Evolutionary conservation across 2,888 invertebrate genomes (phyloP).

Genomic region (Tolmerus cingulatus): DNA sequence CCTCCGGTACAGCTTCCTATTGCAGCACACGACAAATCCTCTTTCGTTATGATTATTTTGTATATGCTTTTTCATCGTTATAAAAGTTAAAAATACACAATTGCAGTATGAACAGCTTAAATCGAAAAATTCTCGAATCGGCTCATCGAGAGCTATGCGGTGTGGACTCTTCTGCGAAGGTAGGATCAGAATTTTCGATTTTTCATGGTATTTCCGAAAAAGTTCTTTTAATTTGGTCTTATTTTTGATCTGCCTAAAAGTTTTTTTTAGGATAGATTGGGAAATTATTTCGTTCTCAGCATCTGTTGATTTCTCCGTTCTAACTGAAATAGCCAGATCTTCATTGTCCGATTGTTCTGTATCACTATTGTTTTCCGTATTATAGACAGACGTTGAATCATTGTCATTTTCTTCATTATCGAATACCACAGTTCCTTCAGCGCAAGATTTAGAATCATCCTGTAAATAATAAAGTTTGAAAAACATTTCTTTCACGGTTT

Average conservation of each 20-base stretch:
- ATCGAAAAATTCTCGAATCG: slow-evolving; percentile 44
- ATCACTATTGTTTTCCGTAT: neutral
- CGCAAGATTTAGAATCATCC: neutral
- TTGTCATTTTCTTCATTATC: neutral
- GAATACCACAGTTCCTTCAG: neutral
- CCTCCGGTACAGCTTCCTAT: slow-evolving; percentile 40
- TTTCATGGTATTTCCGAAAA: neutral
- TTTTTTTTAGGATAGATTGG: neutral
- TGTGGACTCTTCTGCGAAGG: slow-evolving; percentile 14
- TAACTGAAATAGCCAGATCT: neutral
- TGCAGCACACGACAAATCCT: slow-evolving; percentile 42
- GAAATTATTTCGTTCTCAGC: neutral
- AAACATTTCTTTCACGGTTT: neutral
- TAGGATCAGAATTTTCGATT: slow-evolving; percentile 17
- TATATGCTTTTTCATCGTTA: slow-evolving; percentile 43
- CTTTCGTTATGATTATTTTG: slow-evolving; percentile 22
- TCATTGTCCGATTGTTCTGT: neutral
- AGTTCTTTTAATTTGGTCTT: neutral
- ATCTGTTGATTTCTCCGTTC: neutral
- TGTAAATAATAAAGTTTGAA: neutral
- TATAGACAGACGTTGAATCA: neutral
- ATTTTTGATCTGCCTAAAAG: neutral
- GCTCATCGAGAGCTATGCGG: slow-evolving; percentile 40
- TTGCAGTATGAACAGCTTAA: slow-evolving; percentile 36
- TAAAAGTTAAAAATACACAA: slow-evolving; percentile 41